A percentile compares a stretch with the other conserved stretches of the same genome.
Conservation (phyloP, 2,888 invertebrate species). For the Rhingia rostrata region DNA sequence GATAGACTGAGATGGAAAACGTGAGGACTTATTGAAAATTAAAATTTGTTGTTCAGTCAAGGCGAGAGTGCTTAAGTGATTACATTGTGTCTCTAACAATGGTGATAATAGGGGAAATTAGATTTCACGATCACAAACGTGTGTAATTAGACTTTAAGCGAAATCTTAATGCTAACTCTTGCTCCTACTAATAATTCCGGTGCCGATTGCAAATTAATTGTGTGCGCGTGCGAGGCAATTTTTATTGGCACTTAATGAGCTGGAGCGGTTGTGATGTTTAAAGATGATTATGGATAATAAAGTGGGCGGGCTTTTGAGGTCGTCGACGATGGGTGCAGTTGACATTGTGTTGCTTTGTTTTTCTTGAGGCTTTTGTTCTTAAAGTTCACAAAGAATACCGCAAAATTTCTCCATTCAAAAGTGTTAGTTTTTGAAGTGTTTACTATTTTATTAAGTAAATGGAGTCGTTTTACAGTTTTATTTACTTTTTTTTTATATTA, state of each 20-base stretch:
- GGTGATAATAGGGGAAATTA: slow-evolving; percentile 43
- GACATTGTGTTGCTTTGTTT: neutral
- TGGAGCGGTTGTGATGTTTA: slow-evolving; percentile 22
- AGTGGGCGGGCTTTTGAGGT: slow-evolving; percentile 14
- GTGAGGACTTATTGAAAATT: slow-evolving; percentile 5
- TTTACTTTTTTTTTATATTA: too few relatives aligned
- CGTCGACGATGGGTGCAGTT: slow-evolving; percentile 27
- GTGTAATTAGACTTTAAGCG: slow-evolving; percentile 57
- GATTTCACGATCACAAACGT: slow-evolving; percentile 31
- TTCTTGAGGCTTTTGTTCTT: too few relatives aligned
- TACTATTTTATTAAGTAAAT: too few relatives aligned
- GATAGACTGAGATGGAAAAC: neutral
- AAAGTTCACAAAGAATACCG: too few relatives aligned
- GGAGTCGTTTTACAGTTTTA: too few relatives aligned
- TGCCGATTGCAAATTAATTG: slow-evolving; percentile 49
- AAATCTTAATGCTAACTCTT: neutral
- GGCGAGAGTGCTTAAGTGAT: slow-evolving; percentile 16
- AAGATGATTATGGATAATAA: slow-evolving; percentile 8
- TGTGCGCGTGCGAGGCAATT: slow-evolving; percentile 12
- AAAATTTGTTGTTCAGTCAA: slow-evolving; percentile 18
- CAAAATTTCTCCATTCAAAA: too few relatives aligned
- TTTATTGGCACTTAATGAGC: slow-evolving; percentile 33
- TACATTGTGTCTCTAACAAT: slow-evolving; percentile 9
- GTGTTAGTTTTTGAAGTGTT: too few relatives aligned
- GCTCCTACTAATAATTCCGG: neutral